These are phyloP conservation scores for Lophochroa leadbeateri DNA, from an alignment of 2,113 vertebrate species.

Conservation along the genomic window DNA sequence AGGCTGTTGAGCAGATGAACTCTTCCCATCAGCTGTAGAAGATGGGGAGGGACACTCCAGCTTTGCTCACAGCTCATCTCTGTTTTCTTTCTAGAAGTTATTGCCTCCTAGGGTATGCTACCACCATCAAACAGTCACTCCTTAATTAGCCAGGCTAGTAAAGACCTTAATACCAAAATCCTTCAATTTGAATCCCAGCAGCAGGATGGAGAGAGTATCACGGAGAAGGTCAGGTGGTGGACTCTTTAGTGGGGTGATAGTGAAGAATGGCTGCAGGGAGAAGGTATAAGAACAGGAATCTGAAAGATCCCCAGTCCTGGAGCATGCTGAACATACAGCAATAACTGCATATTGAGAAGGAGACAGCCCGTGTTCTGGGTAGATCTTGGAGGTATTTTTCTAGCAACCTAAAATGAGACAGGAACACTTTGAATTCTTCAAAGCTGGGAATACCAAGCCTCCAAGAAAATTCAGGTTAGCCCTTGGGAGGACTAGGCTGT, in stretches of 20 bases:
- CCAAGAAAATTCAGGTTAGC: background rate
- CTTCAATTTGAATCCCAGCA: background rate
- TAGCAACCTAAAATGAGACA: background rate
- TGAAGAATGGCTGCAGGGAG: background rate
- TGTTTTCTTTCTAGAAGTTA: background rate
- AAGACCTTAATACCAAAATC: background rate
- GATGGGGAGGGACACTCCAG: background rate
- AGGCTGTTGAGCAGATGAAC: background rate
- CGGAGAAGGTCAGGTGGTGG: background rate
- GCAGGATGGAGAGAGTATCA: background rate
- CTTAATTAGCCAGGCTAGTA: background rate
- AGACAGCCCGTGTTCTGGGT: rapidly evolving
- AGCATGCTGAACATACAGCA: background rate
- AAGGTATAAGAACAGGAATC: background rate
- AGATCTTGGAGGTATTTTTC: background rate
- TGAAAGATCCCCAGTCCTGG: background rate
- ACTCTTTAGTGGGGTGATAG: background rate
- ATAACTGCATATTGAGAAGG: background rate
- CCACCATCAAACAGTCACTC: background rate
- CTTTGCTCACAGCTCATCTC: background rate
- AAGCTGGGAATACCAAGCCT: background rate
- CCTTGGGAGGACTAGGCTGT: background rate
- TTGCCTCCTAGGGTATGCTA: background rate
- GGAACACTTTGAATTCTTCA: background rate
- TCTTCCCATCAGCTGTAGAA: background rate